A percentile compares a stretch with the other conserved stretches of the same genome.
Conservation (phyloP, 2,888 invertebrate genomes). For the Rhingia campestris region DNA sequence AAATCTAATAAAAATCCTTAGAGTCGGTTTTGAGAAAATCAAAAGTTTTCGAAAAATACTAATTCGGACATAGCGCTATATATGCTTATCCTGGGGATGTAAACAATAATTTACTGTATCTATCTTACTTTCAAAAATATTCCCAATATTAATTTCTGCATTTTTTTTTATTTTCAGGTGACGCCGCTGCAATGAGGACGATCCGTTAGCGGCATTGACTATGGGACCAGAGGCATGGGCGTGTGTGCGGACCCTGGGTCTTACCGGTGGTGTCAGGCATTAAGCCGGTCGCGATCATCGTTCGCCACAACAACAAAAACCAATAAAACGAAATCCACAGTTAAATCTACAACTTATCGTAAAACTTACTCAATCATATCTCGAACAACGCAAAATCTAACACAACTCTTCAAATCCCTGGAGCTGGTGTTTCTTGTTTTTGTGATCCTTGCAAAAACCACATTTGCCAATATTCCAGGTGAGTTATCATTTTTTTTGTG, state of each 20-base stretch:
- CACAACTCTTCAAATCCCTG: slow-evolving; percentile 77
- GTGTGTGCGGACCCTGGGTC: slow-evolving; percentile 93
- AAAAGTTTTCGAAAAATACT: too few species aligned
- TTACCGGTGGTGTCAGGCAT: slow-evolving; percentile 86
- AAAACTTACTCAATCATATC: slow-evolving; percentile 71
- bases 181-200: slow-evolving; percentile 89
- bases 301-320: slow-evolving; percentile 80
- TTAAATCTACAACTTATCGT: slow-evolving; percentile 60
- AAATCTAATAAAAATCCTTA: not conserved
- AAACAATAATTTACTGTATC: too few species aligned
- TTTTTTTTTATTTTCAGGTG: slow-evolving; percentile 83
- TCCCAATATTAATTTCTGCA: slow-evolving; percentile 80
- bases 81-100: too few species aligned
- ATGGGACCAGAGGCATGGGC: slow-evolving; percentile 96
- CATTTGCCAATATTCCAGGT: slow-evolving; percentile 82
- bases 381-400: slow-evolving; percentile 74
- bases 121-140: too few species aligned
- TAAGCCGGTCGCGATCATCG: slow-evolving; percentile 85
- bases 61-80: too few species aligned
- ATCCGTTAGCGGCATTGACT: slow-evolving; percentile 90
- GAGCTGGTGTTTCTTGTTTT: slow-evolving; percentile 79
- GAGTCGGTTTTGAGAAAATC: not conserved
- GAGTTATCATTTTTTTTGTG: slow-evolving; percentile 69
- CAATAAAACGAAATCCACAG: slow-evolving; percentile 71
- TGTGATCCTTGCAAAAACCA: slow-evolving; percentile 79